These are phyloP conservation scores for Liposcelis brunnea DNA, from an alignment of 2,888 invertebrate genomes.

Conservation along the genomic window DNA sequence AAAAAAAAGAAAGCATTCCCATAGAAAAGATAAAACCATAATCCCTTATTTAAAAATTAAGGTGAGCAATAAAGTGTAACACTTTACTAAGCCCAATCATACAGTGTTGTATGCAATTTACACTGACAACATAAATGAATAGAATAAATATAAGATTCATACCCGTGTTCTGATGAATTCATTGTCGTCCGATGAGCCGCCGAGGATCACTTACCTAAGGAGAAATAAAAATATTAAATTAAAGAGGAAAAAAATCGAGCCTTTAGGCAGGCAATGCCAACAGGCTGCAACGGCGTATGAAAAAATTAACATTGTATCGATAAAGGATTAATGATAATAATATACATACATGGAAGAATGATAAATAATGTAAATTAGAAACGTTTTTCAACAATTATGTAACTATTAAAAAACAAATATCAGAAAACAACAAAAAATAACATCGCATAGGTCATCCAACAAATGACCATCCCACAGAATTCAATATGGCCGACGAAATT, in stretches of 20 bases:
- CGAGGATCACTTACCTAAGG: not conserved
- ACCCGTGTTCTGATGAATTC: constrained; percentile 18
- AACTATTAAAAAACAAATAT: constrained; percentile 10
- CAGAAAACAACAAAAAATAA: constrained; percentile 3
- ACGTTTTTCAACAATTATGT: not conserved
- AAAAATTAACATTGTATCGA: too few species aligned
- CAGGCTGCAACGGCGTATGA: too few species aligned
- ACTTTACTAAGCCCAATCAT: not conserved
- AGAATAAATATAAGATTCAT: constrained; percentile 8
- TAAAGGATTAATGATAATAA: too few species aligned
- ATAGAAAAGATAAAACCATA: not conserved
- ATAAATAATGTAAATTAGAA: too few species aligned
- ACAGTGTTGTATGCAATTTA: not conserved
- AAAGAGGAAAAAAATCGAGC: not conserved
- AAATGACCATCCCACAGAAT: constrained; percentile 14
- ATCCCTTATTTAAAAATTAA: not conserved
- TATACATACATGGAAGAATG: too few species aligned
- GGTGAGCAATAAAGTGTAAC: not conserved
- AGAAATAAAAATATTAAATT: not conserved
- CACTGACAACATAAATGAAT: not conserved
- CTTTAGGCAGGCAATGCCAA: not conserved
- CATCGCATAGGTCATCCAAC: constrained; percentile 9
- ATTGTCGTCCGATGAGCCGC: constrained; percentile 11
- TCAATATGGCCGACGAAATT: not conserved
- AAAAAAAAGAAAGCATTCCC: constrained; percentile 4